phyloP scores from a whole-genome alignment of 2,888 invertebrate genomes.

The Lycia hirtaria region DNA sequence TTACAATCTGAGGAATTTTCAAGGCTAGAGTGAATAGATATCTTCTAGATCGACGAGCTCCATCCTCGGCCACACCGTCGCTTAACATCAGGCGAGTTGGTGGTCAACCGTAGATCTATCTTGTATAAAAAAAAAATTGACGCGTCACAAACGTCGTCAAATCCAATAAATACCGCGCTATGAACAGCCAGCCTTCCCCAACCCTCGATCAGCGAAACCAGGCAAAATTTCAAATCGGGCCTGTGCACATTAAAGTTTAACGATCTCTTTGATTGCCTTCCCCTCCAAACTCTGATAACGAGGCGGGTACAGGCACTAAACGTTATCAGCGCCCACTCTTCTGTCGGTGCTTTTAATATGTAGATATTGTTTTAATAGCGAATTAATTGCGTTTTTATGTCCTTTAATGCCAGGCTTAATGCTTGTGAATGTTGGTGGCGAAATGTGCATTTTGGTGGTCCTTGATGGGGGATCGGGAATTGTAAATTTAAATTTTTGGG shows the following conservation, averaged over 20 bases:
- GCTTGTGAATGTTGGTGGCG: conserved; percentile 29
- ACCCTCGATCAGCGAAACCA: conserved; percentile 65
- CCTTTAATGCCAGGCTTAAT: conserved; percentile 39
- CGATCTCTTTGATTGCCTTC: conserved; percentile 59
- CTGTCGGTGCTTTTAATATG: conserved; percentile 50
- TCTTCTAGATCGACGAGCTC: too few relatives aligned
- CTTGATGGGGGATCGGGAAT: background rate
- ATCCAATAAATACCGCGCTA: conserved; percentile 23
- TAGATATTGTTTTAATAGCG: conserved; percentile 68
- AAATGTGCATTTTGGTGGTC: conserved; percentile 26
- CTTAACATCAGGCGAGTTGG: too few relatives aligned
- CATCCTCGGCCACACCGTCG: too few relatives aligned
- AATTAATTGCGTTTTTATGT: conserved; percentile 72
- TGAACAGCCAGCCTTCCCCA: conserved; percentile 50
- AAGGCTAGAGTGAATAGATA: too few relatives aligned
- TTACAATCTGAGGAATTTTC: too few relatives aligned
- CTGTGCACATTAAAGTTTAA: conserved; percentile 64
- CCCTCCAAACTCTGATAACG: conserved; percentile 54
- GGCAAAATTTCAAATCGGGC: conserved; percentile 79
- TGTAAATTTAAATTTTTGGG: background rate
- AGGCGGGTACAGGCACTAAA: conserved; percentile 46
- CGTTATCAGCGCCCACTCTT: conserved; percentile 51
- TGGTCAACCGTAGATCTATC: background rate
- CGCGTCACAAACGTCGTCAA: background rate
- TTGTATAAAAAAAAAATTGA: background rate